phyloP scores from a whole-genome alignment of 1,140 invertebrate genomes.

The Lamellibrachia luymesi region DNA sequence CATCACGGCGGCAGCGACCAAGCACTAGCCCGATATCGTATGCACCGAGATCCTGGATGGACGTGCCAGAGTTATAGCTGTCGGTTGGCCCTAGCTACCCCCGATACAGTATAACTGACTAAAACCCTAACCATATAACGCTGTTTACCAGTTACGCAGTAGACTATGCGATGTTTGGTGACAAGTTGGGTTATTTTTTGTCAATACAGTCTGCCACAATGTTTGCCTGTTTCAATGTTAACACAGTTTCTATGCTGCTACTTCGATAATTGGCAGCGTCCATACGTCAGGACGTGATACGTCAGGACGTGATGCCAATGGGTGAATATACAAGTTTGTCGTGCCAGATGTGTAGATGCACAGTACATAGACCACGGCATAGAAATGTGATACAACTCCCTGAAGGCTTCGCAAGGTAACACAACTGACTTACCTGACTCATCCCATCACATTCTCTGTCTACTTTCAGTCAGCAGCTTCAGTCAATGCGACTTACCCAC shows the following conservation, averaged over 20 bases:
- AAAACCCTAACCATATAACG: background rate
- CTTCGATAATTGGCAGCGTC: no score
- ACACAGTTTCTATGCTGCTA: background rate
- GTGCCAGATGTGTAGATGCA: no score
- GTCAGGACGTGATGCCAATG: no score
- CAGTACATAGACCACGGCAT: no score
- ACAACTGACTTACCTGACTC: background rate
- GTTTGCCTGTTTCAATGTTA: background rate
- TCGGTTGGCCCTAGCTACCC: background rate
- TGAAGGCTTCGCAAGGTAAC: background rate
- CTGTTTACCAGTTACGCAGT: background rate
- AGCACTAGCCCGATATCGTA: background rate
- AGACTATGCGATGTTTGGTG: background rate
- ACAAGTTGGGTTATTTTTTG: background rate
- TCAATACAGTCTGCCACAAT: background rate
- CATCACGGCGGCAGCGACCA: background rate
- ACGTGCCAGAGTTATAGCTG: background rate
- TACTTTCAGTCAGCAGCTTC: background rate
- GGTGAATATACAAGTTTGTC: no score
- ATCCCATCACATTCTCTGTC: background rate
- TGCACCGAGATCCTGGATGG: background rate
- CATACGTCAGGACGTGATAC: no score
- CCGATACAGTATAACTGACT: background rate
- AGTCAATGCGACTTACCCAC: background rate
- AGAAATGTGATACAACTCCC: no score